These are phyloP conservation scores for Oreochromis spilurus DNA, from an alignment of 2,113 vertebrate genomes.

Conservation along the genomic window DNA sequence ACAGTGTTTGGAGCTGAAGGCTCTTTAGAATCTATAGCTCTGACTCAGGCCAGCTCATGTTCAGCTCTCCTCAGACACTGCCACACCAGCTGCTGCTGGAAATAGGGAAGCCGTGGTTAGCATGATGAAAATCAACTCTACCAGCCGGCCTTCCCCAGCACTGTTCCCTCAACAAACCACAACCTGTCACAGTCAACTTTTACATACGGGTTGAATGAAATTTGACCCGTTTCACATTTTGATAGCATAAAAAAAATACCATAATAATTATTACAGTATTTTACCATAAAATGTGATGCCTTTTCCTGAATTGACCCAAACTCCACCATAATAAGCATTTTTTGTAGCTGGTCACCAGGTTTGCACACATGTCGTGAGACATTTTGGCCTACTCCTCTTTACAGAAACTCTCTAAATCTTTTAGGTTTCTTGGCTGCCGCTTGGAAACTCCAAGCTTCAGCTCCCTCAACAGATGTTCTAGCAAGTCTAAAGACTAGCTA, in stretches of 20 bases:
- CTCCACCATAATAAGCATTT: background rate
- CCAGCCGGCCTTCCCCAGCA: background rate
- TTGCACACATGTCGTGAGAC: background rate
- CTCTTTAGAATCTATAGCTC: background rate
- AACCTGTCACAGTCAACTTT: background rate
- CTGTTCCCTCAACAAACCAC: background rate
- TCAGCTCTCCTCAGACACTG: background rate
- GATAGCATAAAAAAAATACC: background rate
- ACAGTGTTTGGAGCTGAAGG: background rate
- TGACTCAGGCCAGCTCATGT: background rate
- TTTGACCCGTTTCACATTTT: background rate
- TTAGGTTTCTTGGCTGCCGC: background rate
- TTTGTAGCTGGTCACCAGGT: background rate
- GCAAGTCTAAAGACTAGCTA: background rate
- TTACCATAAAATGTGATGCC: background rate
- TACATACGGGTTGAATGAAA: background rate
- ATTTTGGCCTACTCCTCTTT: background rate
- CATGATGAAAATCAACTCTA: background rate
- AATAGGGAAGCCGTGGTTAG: background rate
- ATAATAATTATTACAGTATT: background rate
- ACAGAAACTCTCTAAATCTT: background rate
- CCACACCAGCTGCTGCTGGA: background rate
- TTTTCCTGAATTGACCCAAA: background rate
- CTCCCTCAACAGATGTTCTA: background rate
- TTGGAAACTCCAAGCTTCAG: background rate